Evolutionary conservation across 2,113 vertebrate species (phyloP).

Genomic region (Scopus umbretta): DNA sequence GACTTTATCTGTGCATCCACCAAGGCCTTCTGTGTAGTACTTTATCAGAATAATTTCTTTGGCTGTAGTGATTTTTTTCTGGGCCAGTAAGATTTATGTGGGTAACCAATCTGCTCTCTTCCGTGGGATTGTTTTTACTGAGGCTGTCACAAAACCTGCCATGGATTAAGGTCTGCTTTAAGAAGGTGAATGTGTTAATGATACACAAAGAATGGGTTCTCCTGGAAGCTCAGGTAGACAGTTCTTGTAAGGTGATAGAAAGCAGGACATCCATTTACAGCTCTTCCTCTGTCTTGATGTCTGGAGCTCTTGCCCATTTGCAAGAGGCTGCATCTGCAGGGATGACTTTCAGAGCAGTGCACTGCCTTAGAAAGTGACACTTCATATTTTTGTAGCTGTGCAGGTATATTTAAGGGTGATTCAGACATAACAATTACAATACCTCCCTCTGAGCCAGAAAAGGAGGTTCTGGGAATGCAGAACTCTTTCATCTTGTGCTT

Average conservation of each 20-base stretch:
- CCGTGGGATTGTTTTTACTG: neutral
- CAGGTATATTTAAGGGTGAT: neutral
- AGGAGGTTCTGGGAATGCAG: neutral
- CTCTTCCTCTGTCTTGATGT: neutral
- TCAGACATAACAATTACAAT: neutral
- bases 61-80: neutral
- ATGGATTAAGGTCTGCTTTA: neutral
- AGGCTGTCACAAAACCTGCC: neutral
- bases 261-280: neutral
- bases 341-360: neutral
- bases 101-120: neutral
- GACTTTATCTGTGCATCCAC: neutral
- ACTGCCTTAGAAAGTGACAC: neutral
- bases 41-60: neutral
- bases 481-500: neutral
- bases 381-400: neutral
- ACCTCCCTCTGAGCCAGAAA: neutral
- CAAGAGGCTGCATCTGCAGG: neutral
- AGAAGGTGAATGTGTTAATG: neutral
- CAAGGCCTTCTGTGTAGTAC: neutral
- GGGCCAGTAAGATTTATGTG: fast-evolving
- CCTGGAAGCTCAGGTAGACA: neutral
- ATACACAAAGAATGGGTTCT: neutral
- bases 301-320: neutral
- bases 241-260: neutral